Conservation (phyloP, 2,888 invertebrate genomes). For the Drosophila nr. medialis region DNA sequence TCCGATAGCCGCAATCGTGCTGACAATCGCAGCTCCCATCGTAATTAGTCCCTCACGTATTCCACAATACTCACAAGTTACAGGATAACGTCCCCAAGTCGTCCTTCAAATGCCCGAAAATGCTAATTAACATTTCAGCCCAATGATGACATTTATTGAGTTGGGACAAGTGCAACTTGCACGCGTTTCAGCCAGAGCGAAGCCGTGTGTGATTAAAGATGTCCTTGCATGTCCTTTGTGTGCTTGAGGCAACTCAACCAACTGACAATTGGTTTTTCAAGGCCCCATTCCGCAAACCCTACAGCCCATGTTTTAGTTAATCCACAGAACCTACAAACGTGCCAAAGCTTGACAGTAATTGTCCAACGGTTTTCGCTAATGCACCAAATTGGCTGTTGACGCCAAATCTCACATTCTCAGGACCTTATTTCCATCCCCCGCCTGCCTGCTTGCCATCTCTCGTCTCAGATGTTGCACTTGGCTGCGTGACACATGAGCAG, state of each 20-base stretch:
- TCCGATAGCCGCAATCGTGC: constrained; percentile 56
- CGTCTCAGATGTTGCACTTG: constrained; percentile 27
- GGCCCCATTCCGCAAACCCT: constrained; percentile 17
- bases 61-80: constrained; percentile 29
- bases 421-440: constrained; percentile 15
- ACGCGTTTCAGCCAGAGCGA: constrained; percentile 16
- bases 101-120: constrained; percentile 19
- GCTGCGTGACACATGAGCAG: constrained; percentile 71
- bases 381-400: constrained; percentile 78
- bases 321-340: constrained; percentile 44
- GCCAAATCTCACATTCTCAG: constrained; percentile 72
- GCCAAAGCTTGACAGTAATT: constrained; percentile 74
- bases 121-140: constrained; percentile 57
- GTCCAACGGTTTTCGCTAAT: constrained; percentile 79
- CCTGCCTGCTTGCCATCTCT: not conserved
- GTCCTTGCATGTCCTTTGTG: constrained; percentile 41
- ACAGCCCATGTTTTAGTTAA: constrained; percentile 40
- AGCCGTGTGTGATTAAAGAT: constrained; percentile 49
- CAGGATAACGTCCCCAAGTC: not conserved
- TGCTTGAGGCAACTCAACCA: constrained; percentile 18
- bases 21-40: constrained; percentile 50
- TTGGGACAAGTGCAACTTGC: constrained; percentile 42
- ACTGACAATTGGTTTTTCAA: constrained; percentile 65
- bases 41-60: constrained; percentile 61
- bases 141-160: constrained; percentile 60